Conservation (phyloP, 2,113 vertebrate genomes). For the Physeter macrocephalus region DNA sequence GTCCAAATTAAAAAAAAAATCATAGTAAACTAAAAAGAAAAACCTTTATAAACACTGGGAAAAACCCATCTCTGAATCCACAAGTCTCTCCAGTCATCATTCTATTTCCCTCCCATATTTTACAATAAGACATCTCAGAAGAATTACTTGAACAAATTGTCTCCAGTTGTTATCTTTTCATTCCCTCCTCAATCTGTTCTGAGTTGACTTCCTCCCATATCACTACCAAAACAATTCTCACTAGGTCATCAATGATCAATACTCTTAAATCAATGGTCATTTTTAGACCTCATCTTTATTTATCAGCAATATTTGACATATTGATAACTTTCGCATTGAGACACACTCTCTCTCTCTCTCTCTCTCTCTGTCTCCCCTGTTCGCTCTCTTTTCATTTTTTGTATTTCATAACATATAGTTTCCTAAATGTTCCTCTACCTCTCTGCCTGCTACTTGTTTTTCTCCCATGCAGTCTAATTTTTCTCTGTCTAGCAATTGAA, state of each 20-base stretch:
- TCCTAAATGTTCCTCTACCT: not conserved
- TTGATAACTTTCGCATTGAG: not conserved
- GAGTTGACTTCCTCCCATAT: not conserved
- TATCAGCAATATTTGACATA: not conserved
- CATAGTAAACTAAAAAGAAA: not conserved
- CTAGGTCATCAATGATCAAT: not conserved
- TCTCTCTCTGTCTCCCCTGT: not conserved
- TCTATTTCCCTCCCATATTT: not conserved
- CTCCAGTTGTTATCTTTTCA: not conserved
- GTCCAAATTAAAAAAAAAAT: not conserved
- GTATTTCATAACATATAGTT: not conserved
- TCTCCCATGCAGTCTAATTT: not conserved
- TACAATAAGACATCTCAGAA: not conserved
- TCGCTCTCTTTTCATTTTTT: not conserved
- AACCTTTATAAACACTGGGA: not conserved
- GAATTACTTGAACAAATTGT: not conserved
- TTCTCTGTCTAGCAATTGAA: not conserved
- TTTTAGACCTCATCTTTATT: not conserved
- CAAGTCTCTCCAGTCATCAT: not conserved
- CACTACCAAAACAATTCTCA: not conserved
- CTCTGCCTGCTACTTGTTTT: not conserved
- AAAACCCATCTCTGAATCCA: not conserved
- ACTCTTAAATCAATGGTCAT: not conserved
- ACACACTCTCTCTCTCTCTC: fast-evolving
- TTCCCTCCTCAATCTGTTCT: not conserved